A percentile compares a stretch with the other conserved stretches of the same genome.
Conservation (phyloP, 2,113 vertebrate genomes). For the Numida meleagris region DNA sequence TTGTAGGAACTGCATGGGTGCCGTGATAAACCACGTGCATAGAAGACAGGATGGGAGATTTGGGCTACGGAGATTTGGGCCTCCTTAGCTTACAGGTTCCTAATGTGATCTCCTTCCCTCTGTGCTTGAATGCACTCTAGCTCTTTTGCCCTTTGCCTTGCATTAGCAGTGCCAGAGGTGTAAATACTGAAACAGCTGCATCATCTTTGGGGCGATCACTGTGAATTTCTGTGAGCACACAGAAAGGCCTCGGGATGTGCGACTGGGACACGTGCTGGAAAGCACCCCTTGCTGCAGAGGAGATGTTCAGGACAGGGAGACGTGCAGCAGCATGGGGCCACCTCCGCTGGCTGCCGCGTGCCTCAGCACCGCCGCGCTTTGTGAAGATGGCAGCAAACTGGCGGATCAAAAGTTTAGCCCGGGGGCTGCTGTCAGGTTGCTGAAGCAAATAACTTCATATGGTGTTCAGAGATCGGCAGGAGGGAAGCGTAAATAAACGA, state of each 20-base stretch:
- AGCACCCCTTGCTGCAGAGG: neutral
- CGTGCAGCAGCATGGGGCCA: neutral
- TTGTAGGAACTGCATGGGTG: neutral
- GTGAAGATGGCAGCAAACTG: constrained; percentile 62
- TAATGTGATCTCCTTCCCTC: neutral
- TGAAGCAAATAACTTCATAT: constrained; percentile 61
- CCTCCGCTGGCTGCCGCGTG: neutral
- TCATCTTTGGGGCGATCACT: neutral
- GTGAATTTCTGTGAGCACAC: neutral
- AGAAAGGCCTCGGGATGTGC: constrained; percentile 10
- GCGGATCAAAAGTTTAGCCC: constrained; percentile 71
- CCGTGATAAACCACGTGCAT: neutral
- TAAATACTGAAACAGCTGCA: neutral
- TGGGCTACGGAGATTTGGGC: neutral
- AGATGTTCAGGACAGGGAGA: neutral
- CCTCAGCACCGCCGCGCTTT: neutral
- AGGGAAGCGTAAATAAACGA: neutral
- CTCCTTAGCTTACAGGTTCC: neutral
- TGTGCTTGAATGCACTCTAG: neutral
- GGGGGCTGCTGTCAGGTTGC: constrained; percentile 74
- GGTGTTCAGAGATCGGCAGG: neutral
- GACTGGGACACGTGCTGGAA: neutral
- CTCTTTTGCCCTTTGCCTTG: neutral
- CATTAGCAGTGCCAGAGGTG: neutral
- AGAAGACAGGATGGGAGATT: neutral